phyloP scores from a whole-genome alignment of 2,797 vertebrate genomes.

The Micropoecilia bifurca region DNA sequence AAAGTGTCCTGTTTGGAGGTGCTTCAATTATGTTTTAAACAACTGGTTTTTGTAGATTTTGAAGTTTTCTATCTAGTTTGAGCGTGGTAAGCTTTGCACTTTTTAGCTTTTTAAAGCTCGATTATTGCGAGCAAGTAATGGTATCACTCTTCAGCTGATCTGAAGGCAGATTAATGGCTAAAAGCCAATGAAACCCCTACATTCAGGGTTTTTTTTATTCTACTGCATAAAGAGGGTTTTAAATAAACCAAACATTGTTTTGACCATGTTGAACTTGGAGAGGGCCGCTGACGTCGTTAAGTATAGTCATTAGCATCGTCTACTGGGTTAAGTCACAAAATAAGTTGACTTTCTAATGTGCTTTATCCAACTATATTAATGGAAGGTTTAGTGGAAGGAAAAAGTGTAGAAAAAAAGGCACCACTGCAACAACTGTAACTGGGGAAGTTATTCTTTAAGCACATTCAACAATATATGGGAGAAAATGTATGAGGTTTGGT shows the following conservation, averaged over 20 bases:
- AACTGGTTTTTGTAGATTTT: not conserved
- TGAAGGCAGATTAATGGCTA: not conserved
- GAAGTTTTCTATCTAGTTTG: not conserved
- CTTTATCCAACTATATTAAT: not conserved
- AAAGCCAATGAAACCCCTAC: not conserved
- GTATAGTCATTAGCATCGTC: no score
- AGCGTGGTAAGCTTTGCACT: not conserved
- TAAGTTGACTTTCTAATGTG: not conserved
- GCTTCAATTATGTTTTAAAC: not conserved
- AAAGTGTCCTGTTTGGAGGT: conserved; percentile 17
- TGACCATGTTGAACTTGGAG: not conserved
- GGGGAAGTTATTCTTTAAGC: not conserved
- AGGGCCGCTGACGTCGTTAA: not conserved
- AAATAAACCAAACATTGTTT: not conserved
- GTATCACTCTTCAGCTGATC: not conserved
- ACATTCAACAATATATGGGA: not conserved
- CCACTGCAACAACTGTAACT: not conserved
- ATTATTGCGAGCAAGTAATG: not conserved
- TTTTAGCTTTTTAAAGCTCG: not conserved
- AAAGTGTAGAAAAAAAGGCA: not conserved
- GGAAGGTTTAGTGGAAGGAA: not conserved
- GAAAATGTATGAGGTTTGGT: not conserved
- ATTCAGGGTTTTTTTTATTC: not conserved
- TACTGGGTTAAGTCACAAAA: not conserved
- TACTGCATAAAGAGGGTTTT: not conserved